These are phyloP conservation scores for Hypselothyrea guttata DNA, from an alignment of 2,888 invertebrate species.

Conservation along the genomic window DNA sequence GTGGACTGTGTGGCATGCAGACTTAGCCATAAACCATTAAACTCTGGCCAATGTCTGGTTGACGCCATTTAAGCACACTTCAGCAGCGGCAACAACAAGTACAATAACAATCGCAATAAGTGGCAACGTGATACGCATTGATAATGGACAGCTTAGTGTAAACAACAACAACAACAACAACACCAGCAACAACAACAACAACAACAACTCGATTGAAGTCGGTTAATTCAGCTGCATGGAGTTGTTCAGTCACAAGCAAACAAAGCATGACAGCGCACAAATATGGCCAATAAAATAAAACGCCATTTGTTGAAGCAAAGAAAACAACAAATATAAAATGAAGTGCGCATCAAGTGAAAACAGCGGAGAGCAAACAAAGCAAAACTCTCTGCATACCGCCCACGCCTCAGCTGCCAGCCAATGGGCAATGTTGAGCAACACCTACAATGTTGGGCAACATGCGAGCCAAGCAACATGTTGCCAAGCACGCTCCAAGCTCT, in stretches of 20 bases:
- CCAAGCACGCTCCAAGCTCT: conserved; percentile 28
- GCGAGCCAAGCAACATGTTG: conserved; percentile 60
- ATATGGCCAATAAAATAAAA: conserved; percentile 77
- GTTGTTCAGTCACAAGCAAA: conserved; percentile 57
- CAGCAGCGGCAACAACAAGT: conserved; percentile 47
- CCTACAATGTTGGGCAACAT: conserved; percentile 29
- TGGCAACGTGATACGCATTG: conserved; percentile 76
- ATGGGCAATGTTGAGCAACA: conserved; percentile 43
- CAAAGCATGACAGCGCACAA: conserved; percentile 73
- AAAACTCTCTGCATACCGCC: conserved; percentile 50
- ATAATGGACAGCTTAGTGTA: conserved; percentile 68
- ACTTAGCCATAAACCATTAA: conserved; percentile 58
- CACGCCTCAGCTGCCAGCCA: conserved; percentile 51
- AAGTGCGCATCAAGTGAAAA: conserved; percentile 46
- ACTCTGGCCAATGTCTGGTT: conserved; percentile 67
- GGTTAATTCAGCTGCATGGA: conserved; percentile 40
- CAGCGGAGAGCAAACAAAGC: conserved; percentile 14
- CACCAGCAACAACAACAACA: conserved; percentile 25
- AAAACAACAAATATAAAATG: conserved; percentile 29
- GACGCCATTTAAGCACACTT: conserved; percentile 79
- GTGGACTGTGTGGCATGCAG: conserved; percentile 3
- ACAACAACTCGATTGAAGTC: conserved; percentile 13
- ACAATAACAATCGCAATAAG: conserved; percentile 39
- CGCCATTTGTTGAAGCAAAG: conserved; percentile 63
- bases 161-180: conserved; percentile 28